Evolutionary conservation across 2,113 vertebrate genomes (phyloP).

Genomic region (Aramus guarauna): DNA sequence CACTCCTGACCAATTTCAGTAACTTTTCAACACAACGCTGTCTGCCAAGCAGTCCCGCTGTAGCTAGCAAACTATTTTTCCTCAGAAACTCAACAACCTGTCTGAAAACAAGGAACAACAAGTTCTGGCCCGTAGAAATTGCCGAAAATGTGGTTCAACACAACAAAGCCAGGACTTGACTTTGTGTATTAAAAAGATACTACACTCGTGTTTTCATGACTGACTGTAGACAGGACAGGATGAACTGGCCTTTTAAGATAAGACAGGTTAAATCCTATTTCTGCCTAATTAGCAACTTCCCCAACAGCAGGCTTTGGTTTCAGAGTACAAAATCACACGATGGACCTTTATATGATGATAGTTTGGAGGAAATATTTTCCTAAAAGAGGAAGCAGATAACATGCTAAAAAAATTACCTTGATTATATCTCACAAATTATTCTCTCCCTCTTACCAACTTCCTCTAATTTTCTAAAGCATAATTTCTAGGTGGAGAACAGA

Average conservation of each 20-base stretch:
- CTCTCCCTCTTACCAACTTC: constrained; percentile 1
- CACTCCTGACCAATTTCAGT: not conserved
- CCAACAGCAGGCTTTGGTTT: not conserved
- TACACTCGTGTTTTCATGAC: not conserved
- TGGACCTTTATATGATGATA: not conserved
- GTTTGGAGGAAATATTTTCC: constrained; percentile 35
- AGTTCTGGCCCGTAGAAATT: not conserved
- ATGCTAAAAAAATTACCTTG: not conserved
- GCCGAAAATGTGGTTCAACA: not conserved
- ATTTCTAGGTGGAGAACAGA: not conserved
- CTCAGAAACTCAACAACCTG: not conserved
- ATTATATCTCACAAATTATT: constrained; percentile 21
- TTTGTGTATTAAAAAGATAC: not conserved
- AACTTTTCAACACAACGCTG: not conserved
- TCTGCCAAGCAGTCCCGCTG: not conserved
- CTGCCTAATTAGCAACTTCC: constrained; percentile 42
- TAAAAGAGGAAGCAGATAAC: constrained; percentile 43
- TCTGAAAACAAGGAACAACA: not conserved
- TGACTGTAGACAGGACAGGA: not conserved
- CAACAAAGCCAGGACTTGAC: not conserved
- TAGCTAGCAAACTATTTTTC: not conserved
- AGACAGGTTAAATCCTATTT: constrained; percentile 31
- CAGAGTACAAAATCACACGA: not conserved
- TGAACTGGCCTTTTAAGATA: constrained; percentile 36
- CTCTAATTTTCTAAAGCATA: not conserved